phyloP scores from a whole-genome alignment of 2,888 invertebrate species.

The Carcina quercana region DNA sequence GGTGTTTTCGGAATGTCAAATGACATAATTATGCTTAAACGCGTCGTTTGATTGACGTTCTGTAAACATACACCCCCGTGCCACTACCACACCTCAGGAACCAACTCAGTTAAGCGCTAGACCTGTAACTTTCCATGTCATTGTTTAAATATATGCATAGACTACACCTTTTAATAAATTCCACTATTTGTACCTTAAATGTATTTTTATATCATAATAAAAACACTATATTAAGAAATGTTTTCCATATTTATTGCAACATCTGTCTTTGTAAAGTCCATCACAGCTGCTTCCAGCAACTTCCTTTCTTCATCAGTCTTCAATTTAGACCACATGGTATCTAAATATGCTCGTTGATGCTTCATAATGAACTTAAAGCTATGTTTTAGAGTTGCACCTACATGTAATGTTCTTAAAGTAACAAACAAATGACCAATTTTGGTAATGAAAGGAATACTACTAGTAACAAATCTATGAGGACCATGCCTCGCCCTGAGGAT shows the following conservation, averaged over 20 bases:
- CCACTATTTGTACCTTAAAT: too few species aligned
- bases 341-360: conserved; percentile 79
- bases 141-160: too few species aligned
- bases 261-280: conserved; percentile 64
- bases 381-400: conserved; percentile 86
- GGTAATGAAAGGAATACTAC: conserved; percentile 80
- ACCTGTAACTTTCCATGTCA: too few species aligned
- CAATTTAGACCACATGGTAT: conserved; percentile 75
- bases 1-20: too few species aligned
- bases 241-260: conserved; percentile 58
- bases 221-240: conserved; percentile 28
- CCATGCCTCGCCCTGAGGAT: conserved; percentile 83
- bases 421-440: conserved; percentile 77
- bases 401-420: conserved; percentile 78
- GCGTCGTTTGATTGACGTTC: too few species aligned
- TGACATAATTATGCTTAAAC: too few species aligned
- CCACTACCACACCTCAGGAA: too few species aligned
- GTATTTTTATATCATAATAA: conserved; percentile 4
- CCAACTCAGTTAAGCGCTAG: too few species aligned
- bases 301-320: conserved; percentile 77
- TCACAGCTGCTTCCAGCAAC: conserved; percentile 64
- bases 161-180: too few species aligned
- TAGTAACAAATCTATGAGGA: conserved; percentile 81
- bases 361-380: conserved; percentile 83
- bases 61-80: too few species aligned